Percentiles rank a stretch among this genome's conserved stretches.
phyloP scores from a whole-genome alignment of 2,113 vertebrate species.

The Empidonax traillii region DNA sequence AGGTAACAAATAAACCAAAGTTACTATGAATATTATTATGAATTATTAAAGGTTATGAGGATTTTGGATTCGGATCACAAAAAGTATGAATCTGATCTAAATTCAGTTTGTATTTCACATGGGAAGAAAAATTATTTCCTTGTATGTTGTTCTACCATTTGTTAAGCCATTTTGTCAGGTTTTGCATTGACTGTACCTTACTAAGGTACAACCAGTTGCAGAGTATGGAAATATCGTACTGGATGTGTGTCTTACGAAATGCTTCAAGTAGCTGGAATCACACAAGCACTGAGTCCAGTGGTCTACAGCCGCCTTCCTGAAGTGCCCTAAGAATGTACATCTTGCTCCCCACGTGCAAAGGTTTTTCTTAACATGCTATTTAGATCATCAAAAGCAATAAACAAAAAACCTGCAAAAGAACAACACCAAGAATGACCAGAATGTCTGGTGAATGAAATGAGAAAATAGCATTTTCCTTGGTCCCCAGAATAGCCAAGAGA shows the following conservation, averaged over 20 bases:
- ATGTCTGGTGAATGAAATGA: not conserved
- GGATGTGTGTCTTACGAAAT: not conserved
- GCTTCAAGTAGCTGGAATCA: not conserved
- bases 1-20: not conserved
- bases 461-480: not conserved
- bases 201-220: not conserved
- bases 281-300: not conserved
- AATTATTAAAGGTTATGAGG: not conserved
- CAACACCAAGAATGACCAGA: not conserved
- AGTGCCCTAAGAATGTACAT: not conserved
- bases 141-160: not conserved
- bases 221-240: not conserved
- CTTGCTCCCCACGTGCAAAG: rapidly evolving
- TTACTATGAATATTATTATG: not conserved
- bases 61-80: not conserved
- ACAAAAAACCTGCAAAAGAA: not conserved
- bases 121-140: not conserved
- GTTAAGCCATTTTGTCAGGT: not conserved
- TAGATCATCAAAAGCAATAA: not conserved
- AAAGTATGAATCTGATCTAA: not conserved
- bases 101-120: not conserved
- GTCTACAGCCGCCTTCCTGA: not conserved
- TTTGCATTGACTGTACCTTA: not conserved
- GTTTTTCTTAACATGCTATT: not conserved
- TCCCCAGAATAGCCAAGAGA: not conserved